Conservation (phyloP, 2,888 invertebrate genomes). For the Anaspis maculata region DNA sequence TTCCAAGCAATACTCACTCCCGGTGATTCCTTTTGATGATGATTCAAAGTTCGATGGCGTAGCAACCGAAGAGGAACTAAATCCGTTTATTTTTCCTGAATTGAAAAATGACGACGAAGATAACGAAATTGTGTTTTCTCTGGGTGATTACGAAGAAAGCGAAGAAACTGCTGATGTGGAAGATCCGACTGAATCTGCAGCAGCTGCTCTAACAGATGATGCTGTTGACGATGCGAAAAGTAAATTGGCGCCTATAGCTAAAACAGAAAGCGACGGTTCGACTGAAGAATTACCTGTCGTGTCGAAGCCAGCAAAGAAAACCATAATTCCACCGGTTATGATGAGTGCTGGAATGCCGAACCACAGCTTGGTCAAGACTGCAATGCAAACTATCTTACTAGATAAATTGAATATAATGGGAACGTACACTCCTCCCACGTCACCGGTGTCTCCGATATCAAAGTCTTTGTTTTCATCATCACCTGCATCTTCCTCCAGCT, state of each 20-base stretch:
- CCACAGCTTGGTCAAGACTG: slow-evolving; percentile 32
- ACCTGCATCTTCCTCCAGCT: slow-evolving; percentile 10
- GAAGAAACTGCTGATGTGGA: not conserved
- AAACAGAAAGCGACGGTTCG: slow-evolving; percentile 5
- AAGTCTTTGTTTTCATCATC: slow-evolving; percentile 6
- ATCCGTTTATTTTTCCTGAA: slow-evolving; percentile 3
- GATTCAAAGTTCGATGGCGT: slow-evolving; percentile 1
- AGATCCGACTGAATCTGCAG: not conserved
- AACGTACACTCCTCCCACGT: slow-evolving; percentile 29
- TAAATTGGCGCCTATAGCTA: slow-evolving; percentile 5
- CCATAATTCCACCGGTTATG: slow-evolving; percentile 21
- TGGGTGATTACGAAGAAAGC: not conserved
- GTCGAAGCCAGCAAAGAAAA: slow-evolving; percentile 4
- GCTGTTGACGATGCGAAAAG: slow-evolving; percentile 2
- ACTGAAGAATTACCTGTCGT: not conserved
- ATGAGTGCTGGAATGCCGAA: slow-evolving; percentile 20
- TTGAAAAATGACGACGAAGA: slow-evolving; percentile 10
- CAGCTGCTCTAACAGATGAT: no score
- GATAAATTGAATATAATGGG: slow-evolving; percentile 35
- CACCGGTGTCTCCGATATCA: slow-evolving; percentile 18
- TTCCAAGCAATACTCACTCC: slow-evolving; percentile 26
- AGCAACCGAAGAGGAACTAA: slow-evolving; percentile 2
- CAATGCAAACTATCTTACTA: slow-evolving; percentile 36
- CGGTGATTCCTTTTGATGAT: slow-evolving; percentile 14
- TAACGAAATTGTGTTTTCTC: not conserved